These are phyloP conservation scores for Aethina tumida DNA, from an alignment of 1,140 invertebrate genomes.

Conservation along the genomic window DNA sequence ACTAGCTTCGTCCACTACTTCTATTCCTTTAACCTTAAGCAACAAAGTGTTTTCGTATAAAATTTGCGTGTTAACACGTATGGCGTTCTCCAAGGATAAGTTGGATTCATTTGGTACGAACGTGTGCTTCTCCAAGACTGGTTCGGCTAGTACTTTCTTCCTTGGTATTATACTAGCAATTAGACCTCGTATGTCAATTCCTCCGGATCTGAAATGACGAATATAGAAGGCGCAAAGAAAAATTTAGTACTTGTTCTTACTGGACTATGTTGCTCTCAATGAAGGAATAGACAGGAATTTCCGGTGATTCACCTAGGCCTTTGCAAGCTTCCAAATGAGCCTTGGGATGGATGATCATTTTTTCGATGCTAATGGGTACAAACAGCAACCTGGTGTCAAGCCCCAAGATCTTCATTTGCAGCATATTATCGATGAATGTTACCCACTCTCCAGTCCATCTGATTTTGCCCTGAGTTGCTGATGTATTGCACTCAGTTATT, in stretches of 20 bases:
- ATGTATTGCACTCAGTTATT: slow-evolving; percentile 3
- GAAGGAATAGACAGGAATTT: background rate
- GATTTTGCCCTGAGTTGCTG: slow-evolving; percentile 8
- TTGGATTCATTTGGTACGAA: slow-evolving; percentile 41
- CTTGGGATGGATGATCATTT: slow-evolving; percentile 10
- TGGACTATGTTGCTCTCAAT: slow-evolving; percentile 19
- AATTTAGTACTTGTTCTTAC: too few relatives aligned
- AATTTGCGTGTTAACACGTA: background rate
- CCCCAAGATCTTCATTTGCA: slow-evolving; percentile 6
- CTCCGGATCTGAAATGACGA: slow-evolving; percentile 27
- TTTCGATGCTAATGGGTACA: slow-evolving; percentile 9
- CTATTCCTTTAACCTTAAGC: background rate
- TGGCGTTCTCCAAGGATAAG: too few relatives aligned
- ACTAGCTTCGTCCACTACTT: background rate
- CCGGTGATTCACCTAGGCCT: background rate
- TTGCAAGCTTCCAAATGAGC: slow-evolving; percentile 3
- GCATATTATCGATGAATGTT: slow-evolving; percentile 9
- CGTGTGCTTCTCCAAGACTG: slow-evolving; percentile 41
- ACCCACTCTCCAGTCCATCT: slow-evolving; percentile 12
- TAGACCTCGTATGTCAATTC: slow-evolving; percentile 48
- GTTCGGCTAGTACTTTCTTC: slow-evolving; percentile 23
- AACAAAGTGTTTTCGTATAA: background rate
- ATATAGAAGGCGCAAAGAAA: background rate
- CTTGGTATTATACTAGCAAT: slow-evolving; percentile 38
- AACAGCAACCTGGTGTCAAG: slow-evolving; percentile 1